phyloP scores from a whole-genome alignment of 2,888 invertebrate genomes.

The Acanthosepion lycidas region DNA sequence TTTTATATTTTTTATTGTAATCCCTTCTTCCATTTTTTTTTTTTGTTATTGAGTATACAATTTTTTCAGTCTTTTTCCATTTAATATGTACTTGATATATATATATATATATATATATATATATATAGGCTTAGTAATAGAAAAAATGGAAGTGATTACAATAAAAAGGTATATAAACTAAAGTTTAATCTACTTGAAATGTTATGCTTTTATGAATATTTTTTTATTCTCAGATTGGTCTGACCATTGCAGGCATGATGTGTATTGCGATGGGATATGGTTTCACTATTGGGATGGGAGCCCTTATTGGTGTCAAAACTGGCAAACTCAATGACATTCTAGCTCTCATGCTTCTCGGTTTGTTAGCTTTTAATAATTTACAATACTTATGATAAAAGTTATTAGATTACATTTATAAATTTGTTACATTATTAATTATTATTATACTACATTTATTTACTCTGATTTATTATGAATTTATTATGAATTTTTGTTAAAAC shows the following conservation, averaged over 20 bases:
- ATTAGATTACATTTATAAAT: neutral
- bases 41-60: too few species aligned
- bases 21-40: too few species aligned
- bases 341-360: constrained; percentile 87
- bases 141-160: too few species aligned
- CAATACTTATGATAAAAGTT: neutral
- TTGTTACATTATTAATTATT: neutral
- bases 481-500: too few species aligned
- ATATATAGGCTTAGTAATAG: too few species aligned
- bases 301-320: constrained; percentile 82
- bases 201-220: neutral
- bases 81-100: neutral
- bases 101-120: neutral
- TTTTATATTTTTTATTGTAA: too few species aligned
- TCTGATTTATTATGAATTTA: too few species aligned
- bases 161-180: too few species aligned
- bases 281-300: constrained; percentile 83
- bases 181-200: neutral
- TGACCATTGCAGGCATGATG: constrained; percentile 82
- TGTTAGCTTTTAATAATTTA: constrained; percentile 71
- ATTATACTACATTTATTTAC: too few species aligned
- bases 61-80: too few species aligned
- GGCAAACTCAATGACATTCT: constrained; percentile 88
- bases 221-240: constrained; percentile 77
- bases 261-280: constrained; percentile 84